A percentile compares a stretch with the other conserved stretches of the same genome.
Evolutionary conservation across 2,797 vertebrate species (phyloP).

Genomic region (Megalops cyprinoides): DNA sequence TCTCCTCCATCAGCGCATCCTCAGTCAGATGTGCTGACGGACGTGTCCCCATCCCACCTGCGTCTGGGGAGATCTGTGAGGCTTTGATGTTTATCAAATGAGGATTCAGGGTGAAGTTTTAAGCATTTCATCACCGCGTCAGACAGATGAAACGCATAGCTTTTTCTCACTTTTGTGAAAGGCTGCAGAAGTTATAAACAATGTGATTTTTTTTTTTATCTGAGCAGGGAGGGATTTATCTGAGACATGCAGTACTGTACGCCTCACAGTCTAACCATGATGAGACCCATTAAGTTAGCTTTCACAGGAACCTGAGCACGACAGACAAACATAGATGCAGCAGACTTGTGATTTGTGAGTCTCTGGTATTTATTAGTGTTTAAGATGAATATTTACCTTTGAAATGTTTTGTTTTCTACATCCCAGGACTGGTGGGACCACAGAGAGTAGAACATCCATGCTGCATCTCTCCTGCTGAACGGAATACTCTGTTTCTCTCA

Average conservation of each 20-base stretch:
- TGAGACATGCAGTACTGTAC: neutral
- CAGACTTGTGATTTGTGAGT: neutral
- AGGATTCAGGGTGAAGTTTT: neutral
- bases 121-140: neutral
- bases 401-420: neutral
- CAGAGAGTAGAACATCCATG: neutral
- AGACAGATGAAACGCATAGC: neutral
- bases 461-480: neutral
- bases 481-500: neutral
- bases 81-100: conserved; percentile 6
- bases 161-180: neutral
- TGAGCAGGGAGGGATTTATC: neutral
- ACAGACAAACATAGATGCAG: neutral
- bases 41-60: neutral
- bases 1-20: neutral
- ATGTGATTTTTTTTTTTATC: neutral
- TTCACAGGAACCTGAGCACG: neutral
- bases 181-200: neutral
- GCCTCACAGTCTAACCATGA: neutral
- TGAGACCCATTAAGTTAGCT: neutral
- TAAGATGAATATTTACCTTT: conserved; percentile 8
- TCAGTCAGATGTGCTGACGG: neutral
- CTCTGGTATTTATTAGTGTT: neutral
- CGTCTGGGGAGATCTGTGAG: neutral
- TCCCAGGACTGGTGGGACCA: neutral